phyloP scores from a whole-genome alignment of 1,140 invertebrate species.

The Acromyrmex heyeri region DNA sequence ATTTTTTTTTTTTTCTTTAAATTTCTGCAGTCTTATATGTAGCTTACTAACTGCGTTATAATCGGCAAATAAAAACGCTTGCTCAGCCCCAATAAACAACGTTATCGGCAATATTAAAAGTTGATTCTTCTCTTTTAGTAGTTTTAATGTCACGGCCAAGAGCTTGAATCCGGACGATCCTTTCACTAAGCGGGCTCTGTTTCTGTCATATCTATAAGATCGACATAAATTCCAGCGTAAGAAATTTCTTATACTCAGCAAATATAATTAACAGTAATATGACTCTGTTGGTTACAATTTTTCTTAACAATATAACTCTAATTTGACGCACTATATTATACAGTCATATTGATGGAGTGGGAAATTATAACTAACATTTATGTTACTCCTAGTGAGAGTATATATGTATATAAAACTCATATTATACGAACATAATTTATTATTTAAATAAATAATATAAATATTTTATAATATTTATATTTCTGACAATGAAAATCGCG shows the following conservation, averaged over 20 bases:
- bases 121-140: slow-evolving; percentile 92
- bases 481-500: too few relatives aligned
- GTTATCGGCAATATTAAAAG: slow-evolving; percentile 96
- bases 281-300: too few relatives aligned
- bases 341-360: too few relatives aligned
- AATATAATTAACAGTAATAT: too few relatives aligned
- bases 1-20: not conserved
- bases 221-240: not conserved
- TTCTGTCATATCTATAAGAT: slow-evolving; percentile 84
- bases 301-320: too few relatives aligned
- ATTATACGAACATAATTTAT: not conserved
- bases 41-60: slow-evolving; percentile 92
- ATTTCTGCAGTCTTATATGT: not conserved
- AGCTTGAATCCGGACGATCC: slow-evolving; percentile 88
- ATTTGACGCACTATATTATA: too few relatives aligned
- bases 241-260: not conserved
- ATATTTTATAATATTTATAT: not conserved
- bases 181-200: slow-evolving; percentile 79
- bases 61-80: slow-evolving; percentile 96
- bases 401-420: not conserved
- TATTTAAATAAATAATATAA: not conserved
- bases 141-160: slow-evolving; percentile 92
- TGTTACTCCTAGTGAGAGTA: too few relatives aligned
- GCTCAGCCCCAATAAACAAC: slow-evolving; percentile 97
- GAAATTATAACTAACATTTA: too few relatives aligned